phyloP scores from a whole-genome alignment of 2,113 vertebrate species.

The Bos indicus region DNA sequence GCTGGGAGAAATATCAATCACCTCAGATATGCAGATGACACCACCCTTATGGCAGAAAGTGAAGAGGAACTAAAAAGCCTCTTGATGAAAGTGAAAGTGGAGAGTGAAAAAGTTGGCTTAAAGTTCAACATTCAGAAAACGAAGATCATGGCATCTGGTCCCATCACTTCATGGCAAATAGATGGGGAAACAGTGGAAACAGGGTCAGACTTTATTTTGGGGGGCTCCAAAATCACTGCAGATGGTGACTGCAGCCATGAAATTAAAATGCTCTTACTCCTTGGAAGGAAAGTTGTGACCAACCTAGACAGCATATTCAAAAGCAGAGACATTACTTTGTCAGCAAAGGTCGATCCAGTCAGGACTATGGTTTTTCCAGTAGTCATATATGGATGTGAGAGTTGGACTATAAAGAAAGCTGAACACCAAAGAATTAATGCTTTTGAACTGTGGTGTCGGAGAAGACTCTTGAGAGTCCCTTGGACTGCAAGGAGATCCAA shows the following conservation, averaged over 20 bases:
- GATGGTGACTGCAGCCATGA: not conserved
- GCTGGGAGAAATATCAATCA: fast-evolving
- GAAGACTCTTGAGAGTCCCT: not conserved
- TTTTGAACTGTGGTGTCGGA: not conserved
- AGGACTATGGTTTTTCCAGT: not conserved
- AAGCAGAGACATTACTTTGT: not conserved
- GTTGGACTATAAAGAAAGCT: not conserved
- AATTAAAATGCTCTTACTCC: not conserved
- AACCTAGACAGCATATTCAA: not conserved
- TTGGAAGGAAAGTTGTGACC: not conserved
- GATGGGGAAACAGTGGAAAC: not conserved
- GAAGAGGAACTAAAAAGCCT: not conserved
- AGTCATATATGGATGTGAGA: not conserved
- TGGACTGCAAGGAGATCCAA: not conserved
- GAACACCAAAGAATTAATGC: not conserved
- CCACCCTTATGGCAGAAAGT: not conserved
- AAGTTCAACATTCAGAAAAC: not conserved
- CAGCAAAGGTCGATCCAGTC: not conserved
- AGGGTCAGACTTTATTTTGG: fast-evolving
- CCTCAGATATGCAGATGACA: not conserved
- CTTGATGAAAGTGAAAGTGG: not conserved
- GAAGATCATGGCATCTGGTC: not conserved
- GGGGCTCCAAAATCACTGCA: not conserved
- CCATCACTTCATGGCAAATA: not conserved
- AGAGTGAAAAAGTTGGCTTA: not conserved